Evolutionary conservation across 1,140 invertebrate genomes (phyloP), one percentile per base, ranked within the genome.

Genomic region (Drosophila seguyi): DNA sequence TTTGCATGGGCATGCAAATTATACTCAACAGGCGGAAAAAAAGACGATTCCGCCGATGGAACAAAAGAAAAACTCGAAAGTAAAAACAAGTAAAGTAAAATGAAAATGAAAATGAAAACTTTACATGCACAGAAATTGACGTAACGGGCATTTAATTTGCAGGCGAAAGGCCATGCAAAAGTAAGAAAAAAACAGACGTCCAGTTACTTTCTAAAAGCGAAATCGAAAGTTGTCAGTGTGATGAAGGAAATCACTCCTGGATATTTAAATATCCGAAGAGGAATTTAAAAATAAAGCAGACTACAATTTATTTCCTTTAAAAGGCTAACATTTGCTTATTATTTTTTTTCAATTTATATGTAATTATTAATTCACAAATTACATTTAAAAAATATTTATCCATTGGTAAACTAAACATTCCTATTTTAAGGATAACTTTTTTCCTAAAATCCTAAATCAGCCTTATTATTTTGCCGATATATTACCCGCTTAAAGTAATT

Each of bases 1-100:
- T 83, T 84, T 80, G 81, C 81, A 72, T 80, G 31, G 20, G 38
- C 65, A 84, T 80, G 81, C 76, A 83, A 85, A 83, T 80, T 71
- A 57, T 63, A 75, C 56, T 36, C 48, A 63, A 68, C 48, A 68
- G 59, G 48, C 63, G 38, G 48, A 29, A 6, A 42, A 59, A 72
- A 72, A 59, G 6, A 41, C 42, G 18, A 45, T 45, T 45, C 20
- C 44, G 48, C 8, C 16, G 45, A 59, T 63, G 56, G 16, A 48
- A 50, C 44, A 27, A 41, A 34, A 31, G 42, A 45, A 20, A 41
- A 48, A 41, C 16, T 45, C 36, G 16, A 14, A 55, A 18, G 38
- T 45, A 56, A 57, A 31, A 48, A 44, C 53, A 48, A 39, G 39
- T 36, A 20, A 72, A 18, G 20, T 59, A 16, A 36, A 25, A 25